These are phyloP conservation scores for Nyctibius bracteatus DNA, from an alignment of 2,113 vertebrate species.

Conservation along the genomic window DNA sequence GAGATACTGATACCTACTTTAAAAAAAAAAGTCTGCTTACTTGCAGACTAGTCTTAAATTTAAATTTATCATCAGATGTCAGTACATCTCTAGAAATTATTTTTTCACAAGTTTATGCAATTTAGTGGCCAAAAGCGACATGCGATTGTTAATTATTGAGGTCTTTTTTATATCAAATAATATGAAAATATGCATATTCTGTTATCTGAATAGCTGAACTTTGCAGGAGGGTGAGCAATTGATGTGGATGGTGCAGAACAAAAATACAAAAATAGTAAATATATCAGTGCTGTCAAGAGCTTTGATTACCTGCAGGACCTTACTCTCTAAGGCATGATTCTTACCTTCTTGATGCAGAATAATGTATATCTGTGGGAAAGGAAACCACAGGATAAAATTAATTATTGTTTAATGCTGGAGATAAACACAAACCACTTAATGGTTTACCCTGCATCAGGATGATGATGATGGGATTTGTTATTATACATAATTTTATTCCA, in stretches of 20 bases:
- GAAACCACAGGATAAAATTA: neutral
- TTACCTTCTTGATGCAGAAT: neutral
- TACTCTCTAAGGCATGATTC: neutral
- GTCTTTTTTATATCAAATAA: neutral
- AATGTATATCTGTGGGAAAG: neutral
- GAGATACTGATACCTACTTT: neutral
- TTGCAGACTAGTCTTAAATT: neutral
- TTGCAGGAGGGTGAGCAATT: neutral
- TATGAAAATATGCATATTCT: neutral
- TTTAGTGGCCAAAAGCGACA: neutral
- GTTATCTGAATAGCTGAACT: neutral
- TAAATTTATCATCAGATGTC: neutral
- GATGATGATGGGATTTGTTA: neutral
- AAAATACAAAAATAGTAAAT: neutral
- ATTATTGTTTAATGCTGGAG: neutral
- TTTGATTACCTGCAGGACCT: neutral
- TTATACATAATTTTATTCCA: neutral
- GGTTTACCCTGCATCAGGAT: neutral
- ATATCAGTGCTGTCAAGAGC: neutral
- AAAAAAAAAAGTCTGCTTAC: neutral
- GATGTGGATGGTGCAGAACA: neutral
- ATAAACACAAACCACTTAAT: neutral
- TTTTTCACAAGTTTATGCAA: neutral
- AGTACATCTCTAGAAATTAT: neutral
- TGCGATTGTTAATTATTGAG: neutral